phyloP scores from a whole-genome alignment of 2,797 vertebrate genomes.

The Acestrorhynchus altus region DNA sequence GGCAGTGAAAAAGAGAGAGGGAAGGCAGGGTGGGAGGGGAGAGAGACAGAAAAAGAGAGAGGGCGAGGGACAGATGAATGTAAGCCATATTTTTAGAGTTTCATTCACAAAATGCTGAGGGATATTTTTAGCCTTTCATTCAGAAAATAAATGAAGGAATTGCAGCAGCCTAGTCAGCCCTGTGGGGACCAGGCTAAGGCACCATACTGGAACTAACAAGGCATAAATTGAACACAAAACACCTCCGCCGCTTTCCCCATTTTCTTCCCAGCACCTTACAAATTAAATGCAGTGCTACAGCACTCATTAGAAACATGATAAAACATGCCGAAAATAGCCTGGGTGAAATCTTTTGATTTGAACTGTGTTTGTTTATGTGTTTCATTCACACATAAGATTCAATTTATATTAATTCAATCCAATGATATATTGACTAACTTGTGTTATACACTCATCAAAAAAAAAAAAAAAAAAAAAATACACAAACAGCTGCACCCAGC shows the following conservation, averaged over 20 bases:
- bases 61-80: slow-evolving; percentile 60
- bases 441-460: background rate
- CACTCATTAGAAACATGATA: slow-evolving; percentile 60
- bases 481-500: too few species aligned
- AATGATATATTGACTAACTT: background rate
- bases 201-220: slow-evolving; percentile 64
- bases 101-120: slow-evolving; percentile 68
- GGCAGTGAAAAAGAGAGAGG: background rate
- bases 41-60: slow-evolving; percentile 7
- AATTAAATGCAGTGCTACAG: slow-evolving; percentile 55
- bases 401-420: background rate
- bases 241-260: slow-evolving; percentile 45
- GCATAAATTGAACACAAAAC: slow-evolving; percentile 52
- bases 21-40: slow-evolving; percentile 1
- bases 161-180: slow-evolving; percentile 60
- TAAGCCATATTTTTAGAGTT: slow-evolving; percentile 69
- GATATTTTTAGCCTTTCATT: slow-evolving; percentile 74
- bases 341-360: background rate
- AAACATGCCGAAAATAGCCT: slow-evolving; percentile 56
- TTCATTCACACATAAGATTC: background rate
- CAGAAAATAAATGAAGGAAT: slow-evolving; percentile 68
- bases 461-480: too few species aligned
- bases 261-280: slow-evolving; percentile 47
- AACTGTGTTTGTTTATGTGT: background rate
- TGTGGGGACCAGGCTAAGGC: slow-evolving; percentile 63